Evolutionary conservation across 2,113 vertebrate species (phyloP), one percentile per base, ranked within the genome.

Genomic region (Rhagologus leucostigma): DNA sequence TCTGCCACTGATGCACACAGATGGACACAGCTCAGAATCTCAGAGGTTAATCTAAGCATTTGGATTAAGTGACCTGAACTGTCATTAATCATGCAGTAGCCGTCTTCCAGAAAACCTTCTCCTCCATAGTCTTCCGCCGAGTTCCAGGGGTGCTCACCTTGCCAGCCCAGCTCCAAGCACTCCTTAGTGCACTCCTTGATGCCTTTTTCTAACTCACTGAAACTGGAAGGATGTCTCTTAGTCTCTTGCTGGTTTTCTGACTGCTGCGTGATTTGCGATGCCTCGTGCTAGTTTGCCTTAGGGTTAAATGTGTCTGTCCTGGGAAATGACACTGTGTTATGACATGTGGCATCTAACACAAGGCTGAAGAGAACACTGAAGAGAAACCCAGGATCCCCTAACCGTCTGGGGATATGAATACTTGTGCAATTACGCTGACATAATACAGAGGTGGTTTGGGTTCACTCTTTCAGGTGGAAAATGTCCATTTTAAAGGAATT

Each of bases 251-350:
- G 35, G 2, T 88, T 81, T 90, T 74, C 67, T 47, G 39, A 44
- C 30, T 69, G 56, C 44, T 13, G 18, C 0, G 0, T 0, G 0
- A 29, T 91, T 79, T 89, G 46, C 2, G 3, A 50, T 16, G 49
- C 26, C 52, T 69, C 42, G 16, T 0, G 2, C 29, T 87, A 9
- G 14, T 65, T 81, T 92, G 49, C 78, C 67, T 87, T 26, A 42
- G 68, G 90, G 73, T 71, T 86, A 67, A 90, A 11, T 0, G 11
- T 52, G 27, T 88, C 86, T 59, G 0, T 67, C 60, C 76, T 59
- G 81, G 63, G 81, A 96, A 94, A 87, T 23, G 46, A 83, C 77
- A 69, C 41, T 24, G 5, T 89, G 32, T 74, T 92, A n/a, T 55
- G 64, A 50, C 60, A 78, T 32, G 41, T 87, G 65, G 19, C 65